Percentiles rank a stretch among this genome's conserved stretches.
phyloP scores from a whole-genome alignment of 2,113 vertebrate genomes.

The Manacus vitellinus region DNA sequence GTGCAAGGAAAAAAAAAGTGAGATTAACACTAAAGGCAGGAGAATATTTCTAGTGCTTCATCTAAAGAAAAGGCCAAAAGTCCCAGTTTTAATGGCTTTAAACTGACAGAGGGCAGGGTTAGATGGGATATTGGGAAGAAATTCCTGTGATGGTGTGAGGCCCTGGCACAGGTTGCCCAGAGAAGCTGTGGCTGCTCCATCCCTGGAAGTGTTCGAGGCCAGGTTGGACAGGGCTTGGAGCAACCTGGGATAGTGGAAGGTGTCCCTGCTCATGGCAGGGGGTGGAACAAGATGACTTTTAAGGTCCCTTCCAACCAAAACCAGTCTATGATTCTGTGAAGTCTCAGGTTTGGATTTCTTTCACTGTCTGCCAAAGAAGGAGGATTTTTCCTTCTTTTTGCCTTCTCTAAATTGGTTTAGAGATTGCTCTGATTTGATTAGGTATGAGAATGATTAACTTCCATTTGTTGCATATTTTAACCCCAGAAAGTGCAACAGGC shows the following conservation, averaged over 20 bases:
- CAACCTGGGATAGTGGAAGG: fast-evolving
- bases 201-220: background rate
- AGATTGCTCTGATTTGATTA: background rate
- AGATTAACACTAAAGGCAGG: background rate
- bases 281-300: fast-evolving
- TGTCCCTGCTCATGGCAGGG: background rate
- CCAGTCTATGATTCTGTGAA: background rate
- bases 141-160: fast-evolving
- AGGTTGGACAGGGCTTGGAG: background rate
- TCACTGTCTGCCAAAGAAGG: background rate
- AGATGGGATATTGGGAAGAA: background rate
- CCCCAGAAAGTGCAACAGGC: background rate
- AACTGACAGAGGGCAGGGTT: background rate
- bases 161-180: background rate
- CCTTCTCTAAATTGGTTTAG: background rate
- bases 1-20: background rate
- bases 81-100: background rate
- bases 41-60: background rate
- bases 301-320: background rate
- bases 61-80: background rate
- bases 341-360: background rate
- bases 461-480: background rate
- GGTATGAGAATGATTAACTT: background rate
- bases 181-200: background rate
- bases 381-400: background rate